Evolutionary conservation across 2,113 vertebrate genomes (phyloP).

Genomic region (Herpailurus yagouaroundi): DNA sequence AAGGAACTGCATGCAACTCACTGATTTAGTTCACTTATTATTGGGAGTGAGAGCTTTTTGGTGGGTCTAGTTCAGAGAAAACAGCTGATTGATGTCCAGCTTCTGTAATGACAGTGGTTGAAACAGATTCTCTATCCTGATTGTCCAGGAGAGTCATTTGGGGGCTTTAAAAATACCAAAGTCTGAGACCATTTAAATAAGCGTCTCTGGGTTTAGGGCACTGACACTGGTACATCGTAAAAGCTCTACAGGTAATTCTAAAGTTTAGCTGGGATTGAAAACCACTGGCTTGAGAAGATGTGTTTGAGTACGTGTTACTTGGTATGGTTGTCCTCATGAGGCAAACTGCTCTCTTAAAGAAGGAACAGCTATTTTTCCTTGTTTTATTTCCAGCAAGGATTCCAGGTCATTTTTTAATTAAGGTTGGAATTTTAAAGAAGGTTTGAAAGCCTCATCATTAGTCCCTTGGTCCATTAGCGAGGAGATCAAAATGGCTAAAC

Average conservation of each 20-base stretch:
- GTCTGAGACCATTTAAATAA: background rate
- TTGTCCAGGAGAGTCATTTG: background rate
- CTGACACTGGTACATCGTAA: background rate
- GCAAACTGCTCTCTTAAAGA: background rate
- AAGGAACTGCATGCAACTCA: background rate
- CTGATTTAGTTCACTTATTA: background rate
- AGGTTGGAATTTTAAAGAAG: conserved; percentile 50
- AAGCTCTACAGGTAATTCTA: background rate
- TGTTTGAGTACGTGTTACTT: background rate
- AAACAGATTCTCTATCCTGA: background rate
- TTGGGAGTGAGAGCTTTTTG: background rate
- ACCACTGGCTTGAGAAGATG: background rate
- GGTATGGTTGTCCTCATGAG: background rate
- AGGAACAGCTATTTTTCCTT: background rate
- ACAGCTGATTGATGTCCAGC: background rate
- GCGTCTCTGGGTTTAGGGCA: background rate
- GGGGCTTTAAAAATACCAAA: background rate
- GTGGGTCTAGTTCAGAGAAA: background rate
- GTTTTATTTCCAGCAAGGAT: background rate
- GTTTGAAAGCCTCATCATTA: background rate
- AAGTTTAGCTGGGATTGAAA: background rate
- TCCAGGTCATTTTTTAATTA: background rate
- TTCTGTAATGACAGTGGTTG: background rate
- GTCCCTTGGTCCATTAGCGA: background rate
- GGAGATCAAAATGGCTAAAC: background rate